A percentile compares a stretch with the other conserved stretches of the same genome.
Conservation (phyloP, 2,797 vertebrate species). For the Gila robusta region DNA sequence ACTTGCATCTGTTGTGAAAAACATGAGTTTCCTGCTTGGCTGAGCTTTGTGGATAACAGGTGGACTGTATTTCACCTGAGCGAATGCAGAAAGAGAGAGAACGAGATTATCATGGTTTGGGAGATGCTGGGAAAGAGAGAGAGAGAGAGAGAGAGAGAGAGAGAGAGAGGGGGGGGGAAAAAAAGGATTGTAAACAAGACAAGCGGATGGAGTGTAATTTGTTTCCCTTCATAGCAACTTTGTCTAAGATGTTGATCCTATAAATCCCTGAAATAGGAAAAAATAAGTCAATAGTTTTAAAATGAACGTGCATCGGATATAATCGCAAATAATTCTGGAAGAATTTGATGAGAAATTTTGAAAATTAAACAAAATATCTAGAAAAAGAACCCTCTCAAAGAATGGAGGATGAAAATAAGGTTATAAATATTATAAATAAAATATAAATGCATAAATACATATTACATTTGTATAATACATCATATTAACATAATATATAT, state of each 20-base stretch:
- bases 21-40: constrained; percentile 42
- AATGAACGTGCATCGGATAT: no score
- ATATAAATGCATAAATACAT: not conserved
- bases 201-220: not conserved
- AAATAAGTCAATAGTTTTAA: not conserved
- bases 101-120: not conserved
- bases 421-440: no score
- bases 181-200: not conserved
- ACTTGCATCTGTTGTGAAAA: constrained; percentile 48
- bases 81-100: constrained; percentile 11
- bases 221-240: not conserved
- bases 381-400: no score
- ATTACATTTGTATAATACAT: not conserved
- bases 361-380: no score
- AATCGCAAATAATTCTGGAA: no score
- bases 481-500: not conserved
- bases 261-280: not conserved
- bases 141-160: not conserved
- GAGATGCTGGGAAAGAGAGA: not conserved
- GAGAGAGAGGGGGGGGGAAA: not conserved
- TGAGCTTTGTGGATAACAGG: constrained; percentile 35
- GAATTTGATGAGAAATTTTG: no score
- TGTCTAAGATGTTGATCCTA: not conserved
- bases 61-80: constrained; percentile 34
- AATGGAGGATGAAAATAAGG: no score